Evolutionary conservation across 2,113 vertebrate species (phyloP), one percentile per base, ranked within the genome.

Genomic region (Apodemus speciosus): DNA sequence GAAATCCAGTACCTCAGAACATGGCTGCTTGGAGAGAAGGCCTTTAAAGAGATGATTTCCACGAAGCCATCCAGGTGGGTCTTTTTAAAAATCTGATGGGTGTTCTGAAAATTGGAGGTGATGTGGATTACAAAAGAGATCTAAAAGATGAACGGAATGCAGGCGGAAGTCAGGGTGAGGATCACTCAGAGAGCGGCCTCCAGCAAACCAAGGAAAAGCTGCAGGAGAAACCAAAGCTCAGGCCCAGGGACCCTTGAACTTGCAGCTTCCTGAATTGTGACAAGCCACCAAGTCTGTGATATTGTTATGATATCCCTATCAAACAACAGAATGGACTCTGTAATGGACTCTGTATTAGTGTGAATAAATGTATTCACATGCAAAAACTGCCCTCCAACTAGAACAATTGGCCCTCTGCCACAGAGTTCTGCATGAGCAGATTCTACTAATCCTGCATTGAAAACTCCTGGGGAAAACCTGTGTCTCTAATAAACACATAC

Each of bases 11-110:
- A 56, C 35, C 2, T 88, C 53, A 56, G 40, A 94, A 85, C 49
- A 30, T 71, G 53, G 53, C 35, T 66, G 2, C 38, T 32, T 81
- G 62, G 35, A 88, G 62, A 83, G 1, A 66, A 40, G 15, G 3
- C 35, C 46, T 90, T 85, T 69, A 90, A 85, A 85, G 84, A 83
- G 15, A 38, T 40, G 27, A 35, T 66, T 79, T 77, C 72, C 95
- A 49, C 21, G 0, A 86, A 32, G 16, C 51, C 30, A 62, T 77
- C 32, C 9, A 10, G 16, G 11, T n/a, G 6, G 23, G 20, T 3
- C n/a, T 46, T 46, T 46, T 46, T 77, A 79, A 62, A 43, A 51
- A 88, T 27, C 35, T 43, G 53, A 76, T n/a, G 38, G 51, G 43
- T 64, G 23, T 64, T 68, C 58, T 88, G 77, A 27, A 27, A 86